Base-by-base conservation (phyloP, 2,888 invertebrate species). In the Acanthoscelides obtectus region DNA sequence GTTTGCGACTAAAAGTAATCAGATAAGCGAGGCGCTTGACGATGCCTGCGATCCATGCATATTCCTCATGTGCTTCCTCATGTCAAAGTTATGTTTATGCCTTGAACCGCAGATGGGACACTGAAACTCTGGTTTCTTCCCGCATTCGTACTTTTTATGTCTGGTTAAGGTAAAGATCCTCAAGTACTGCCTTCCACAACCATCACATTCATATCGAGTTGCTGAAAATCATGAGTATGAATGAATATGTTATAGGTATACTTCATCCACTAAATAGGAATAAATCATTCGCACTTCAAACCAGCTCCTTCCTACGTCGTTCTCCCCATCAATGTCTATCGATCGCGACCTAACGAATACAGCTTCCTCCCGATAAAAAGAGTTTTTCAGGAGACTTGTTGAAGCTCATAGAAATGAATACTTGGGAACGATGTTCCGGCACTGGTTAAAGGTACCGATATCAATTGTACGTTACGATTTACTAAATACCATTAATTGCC, bases 41-140 rank as follows among this genome's bases (percentile, higher is more conserved):
- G 25, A 8, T 8, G 25, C 8, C 8, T 45, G 8, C 17, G 45
- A 12, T 63, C 70, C 74, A 69, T 77, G 77, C 20, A 77, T 75
- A 63, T 75, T 77, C 69, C 75, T 75, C 74, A 76, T 74, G 64
- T 80, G 80, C 67, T 79, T 80, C 70, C 75, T 75, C 76, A 80
- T 77, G 45, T 79, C 78, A 20, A 77, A 79, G 65, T 78, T 79
- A 67, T 80, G 80, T 71, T 80, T 66, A 20, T 66, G 66, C 66
- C 66, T 66, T 17, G 66, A 66, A 6, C 66, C 66, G 20, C 66
- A 66, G 1, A 66, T 64, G 22, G 91, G 90, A 84, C 93, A 94
- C 81, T 91, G 90, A 85, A 92, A 93, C 85, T 92, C 92, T 20
- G 93, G 93, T 84, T 93, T 92, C 84, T 93, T 93, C 82, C 92